Percentiles rank a stretch among this genome's conserved stretches.
Evolutionary conservation across 2,113 vertebrate genomes (phyloP).

Genomic region (Morone saxatilis): DNA sequence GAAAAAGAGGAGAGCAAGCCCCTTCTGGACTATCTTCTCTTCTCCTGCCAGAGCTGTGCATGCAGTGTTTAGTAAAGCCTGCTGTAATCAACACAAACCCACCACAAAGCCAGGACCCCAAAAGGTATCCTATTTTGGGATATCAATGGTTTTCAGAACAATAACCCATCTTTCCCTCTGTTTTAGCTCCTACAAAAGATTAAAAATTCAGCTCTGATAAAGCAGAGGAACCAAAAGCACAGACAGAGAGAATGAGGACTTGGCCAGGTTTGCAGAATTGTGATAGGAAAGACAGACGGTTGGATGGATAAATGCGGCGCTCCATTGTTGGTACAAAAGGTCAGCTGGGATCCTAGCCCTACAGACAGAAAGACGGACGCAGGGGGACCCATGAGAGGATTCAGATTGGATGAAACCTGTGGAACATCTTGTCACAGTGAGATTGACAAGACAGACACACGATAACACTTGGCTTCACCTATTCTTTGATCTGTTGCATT

Average conservation of each 20-base stretch:
- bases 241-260: background rate
- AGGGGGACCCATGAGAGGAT: slow-evolving; percentile 12
- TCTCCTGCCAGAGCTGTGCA: slow-evolving; percentile 36
- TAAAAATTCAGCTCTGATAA: slow-evolving; percentile 3
- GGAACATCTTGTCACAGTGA: slow-evolving; percentile 46
- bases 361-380: slow-evolving; percentile 14
- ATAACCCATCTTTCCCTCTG: background rate
- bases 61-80: slow-evolving; percentile 30
- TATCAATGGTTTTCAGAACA: slow-evolving; percentile 41
- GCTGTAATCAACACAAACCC: slow-evolving; percentile 17
- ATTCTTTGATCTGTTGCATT: slow-evolving; percentile 45
- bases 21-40: slow-evolving; percentile 44
- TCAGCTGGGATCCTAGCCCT: slow-evolving; percentile 25
- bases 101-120: slow-evolving; percentile 9
- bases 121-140: slow-evolving; percentile 28
- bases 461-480: slow-evolving; percentile 43
- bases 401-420: slow-evolving; percentile 30
- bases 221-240: slow-evolving; percentile 10
- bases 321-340: slow-evolving; percentile 49
- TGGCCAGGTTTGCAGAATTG: slow-evolving; percentile 6
- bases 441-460: slow-evolving; percentile 52
- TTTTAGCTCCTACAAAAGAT: slow-evolving; percentile 17
- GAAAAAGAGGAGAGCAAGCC: slow-evolving; percentile 34
- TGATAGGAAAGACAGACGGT: slow-evolving; percentile 7
- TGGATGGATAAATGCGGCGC: background rate